Conservation (phyloP, 2,888 invertebrate genomes). For the Patella ulyssiponensis region DNA sequence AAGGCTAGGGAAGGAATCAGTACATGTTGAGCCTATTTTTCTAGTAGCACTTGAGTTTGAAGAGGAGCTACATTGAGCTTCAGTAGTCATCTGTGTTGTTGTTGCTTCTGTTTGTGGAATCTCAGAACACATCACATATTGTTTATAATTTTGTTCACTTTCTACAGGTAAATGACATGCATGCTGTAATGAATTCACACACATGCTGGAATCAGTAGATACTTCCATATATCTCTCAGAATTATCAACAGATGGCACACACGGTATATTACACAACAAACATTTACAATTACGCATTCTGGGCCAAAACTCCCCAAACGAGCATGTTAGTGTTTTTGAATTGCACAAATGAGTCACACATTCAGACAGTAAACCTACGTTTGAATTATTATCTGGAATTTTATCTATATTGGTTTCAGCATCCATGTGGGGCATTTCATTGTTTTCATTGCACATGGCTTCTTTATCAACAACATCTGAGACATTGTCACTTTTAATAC, state of each 20-base stretch:
- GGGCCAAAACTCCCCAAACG: neutral
- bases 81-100: neutral
- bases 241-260: neutral
- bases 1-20: slow-evolving; percentile 4
- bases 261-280: neutral
- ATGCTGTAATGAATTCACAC: neutral
- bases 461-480: neutral
- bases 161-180: neutral
- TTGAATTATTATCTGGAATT: slow-evolving; percentile 4
- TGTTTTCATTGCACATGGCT: neutral
- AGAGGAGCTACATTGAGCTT: neutral
- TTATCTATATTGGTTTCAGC: slow-evolving; percentile 6
- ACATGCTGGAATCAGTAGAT: neutral
- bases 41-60: neutral
- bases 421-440: neutral
- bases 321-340: slow-evolving; percentile 4
- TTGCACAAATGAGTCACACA: neutral
- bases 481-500: neutral
- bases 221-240: neutral
- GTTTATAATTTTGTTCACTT: neutral
- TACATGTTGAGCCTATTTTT: neutral
- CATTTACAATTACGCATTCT: neutral
- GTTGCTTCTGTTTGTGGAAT: neutral
- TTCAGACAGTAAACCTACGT: slow-evolving; percentile 1
- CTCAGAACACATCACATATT: neutral